A percentile compares a stretch with the other conserved stretches of the same genome.
phyloP scores from a whole-genome alignment of 2,113 vertebrate species.

The Sterna hirundo region DNA sequence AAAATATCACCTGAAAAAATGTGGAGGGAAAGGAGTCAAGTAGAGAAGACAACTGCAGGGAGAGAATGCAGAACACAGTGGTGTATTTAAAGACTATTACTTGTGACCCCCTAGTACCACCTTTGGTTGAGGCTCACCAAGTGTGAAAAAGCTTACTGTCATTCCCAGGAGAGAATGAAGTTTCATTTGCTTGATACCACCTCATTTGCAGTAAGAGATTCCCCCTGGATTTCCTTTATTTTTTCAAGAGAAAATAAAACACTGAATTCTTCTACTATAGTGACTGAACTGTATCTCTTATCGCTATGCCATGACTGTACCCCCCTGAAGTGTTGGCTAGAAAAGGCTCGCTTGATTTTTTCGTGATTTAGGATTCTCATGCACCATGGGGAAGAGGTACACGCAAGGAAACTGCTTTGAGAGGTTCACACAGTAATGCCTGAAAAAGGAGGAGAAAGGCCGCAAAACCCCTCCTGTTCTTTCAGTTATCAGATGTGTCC shows the following conservation, averaged over 20 bases:
- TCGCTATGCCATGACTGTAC: not conserved
- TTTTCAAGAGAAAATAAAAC: not conserved
- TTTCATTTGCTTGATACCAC: not conserved
- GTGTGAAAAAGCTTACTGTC: not conserved
- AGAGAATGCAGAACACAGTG: not conserved
- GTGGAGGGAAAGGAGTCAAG: not conserved
- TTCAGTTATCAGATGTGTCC: not conserved
- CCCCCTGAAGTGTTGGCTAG: not conserved
- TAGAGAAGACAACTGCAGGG: not conserved
- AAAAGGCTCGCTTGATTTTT: not conserved
- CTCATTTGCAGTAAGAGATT: not conserved
- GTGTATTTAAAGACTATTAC: not conserved
- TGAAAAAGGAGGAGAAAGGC: not conserved
- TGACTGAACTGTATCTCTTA: not conserved
- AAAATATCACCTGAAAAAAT: not conserved
- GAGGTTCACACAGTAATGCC: not conserved
- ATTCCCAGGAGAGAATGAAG: not conserved
- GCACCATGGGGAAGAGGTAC: not conserved
- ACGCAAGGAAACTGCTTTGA: not conserved
- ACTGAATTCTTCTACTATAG: not conserved
- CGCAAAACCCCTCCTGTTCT: not conserved
- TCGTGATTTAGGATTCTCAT: not conserved
- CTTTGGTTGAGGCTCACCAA: slow-evolving; percentile 13
- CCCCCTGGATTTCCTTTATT: not conserved
- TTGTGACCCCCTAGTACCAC: slow-evolving; percentile 24